A percentile compares a stretch with the other conserved stretches of the same genome.
Evolutionary conservation across 2,797 vertebrate genomes (phyloP).

Genomic region (Melanotaenia pygmaea): DNA sequence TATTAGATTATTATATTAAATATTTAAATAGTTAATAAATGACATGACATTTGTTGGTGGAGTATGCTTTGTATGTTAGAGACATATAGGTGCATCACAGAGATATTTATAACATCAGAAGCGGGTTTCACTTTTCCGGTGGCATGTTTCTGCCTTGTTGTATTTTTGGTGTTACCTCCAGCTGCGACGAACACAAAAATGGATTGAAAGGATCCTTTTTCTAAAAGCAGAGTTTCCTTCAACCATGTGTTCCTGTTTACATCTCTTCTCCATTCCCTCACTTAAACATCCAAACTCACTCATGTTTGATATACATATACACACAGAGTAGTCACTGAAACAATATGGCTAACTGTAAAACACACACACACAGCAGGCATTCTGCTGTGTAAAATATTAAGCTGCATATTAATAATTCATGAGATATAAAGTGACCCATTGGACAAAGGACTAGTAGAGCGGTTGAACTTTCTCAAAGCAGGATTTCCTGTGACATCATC

Average conservation of each 20-base stretch:
- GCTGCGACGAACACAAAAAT: slow-evolving; percentile 60
- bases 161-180: slow-evolving; percentile 73
- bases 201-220: slow-evolving; percentile 68
- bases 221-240: slow-evolving; percentile 61
- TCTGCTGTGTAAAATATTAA: neutral
- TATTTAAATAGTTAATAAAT: neutral
- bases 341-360: too few relatives aligned
- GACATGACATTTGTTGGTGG: slow-evolving; percentile 2
- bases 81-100: neutral
- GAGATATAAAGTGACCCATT: neutral
- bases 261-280: slow-evolving; percentile 30
- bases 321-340: neutral
- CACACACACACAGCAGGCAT: neutral
- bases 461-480: slow-evolving; percentile 41
- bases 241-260: slow-evolving; percentile 68
- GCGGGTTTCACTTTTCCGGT: slow-evolving; percentile 63
- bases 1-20: too few relatives aligned
- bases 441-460: slow-evolving; percentile 26
- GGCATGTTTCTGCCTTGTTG: slow-evolving; percentile 54
- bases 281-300: neutral
- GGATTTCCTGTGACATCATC: slow-evolving; percentile 58
- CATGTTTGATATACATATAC: neutral
- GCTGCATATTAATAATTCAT: slow-evolving; percentile 1
- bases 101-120: slow-evolving; percentile 45
- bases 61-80: slow-evolving; percentile 17